Base-by-base conservation (phyloP, 2,113 vertebrate species). In the Salvelinus namaycush region DNA sequence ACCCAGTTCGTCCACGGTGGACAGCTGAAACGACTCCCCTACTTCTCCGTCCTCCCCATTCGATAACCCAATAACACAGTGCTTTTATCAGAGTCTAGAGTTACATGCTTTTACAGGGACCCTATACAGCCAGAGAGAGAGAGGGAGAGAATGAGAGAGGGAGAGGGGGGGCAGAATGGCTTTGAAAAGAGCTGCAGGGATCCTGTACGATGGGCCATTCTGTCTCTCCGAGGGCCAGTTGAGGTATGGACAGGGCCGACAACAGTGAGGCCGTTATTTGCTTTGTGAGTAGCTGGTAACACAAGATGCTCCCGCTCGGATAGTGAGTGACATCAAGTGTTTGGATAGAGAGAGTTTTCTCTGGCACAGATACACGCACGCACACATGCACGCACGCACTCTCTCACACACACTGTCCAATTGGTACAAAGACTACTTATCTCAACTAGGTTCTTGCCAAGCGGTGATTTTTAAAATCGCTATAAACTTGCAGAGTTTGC, bases 21-120 rank as follows among this genome's bases (percentile, higher is more conserved):
- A 77, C 76, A 29, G 54, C 51, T 59, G 13, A 68, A 73, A 65
- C 68, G 29, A 68, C 48, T 62, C 26, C 26, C 29, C 67, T 29
- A 57, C 70, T 57, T 86, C 66, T 76, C 68, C 79, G 75, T 73
- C 75, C 73, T 59, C 31, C 81, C 66, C 59, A 82, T 65, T 84
- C 81, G 18, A 88, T 89, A 84, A 82, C 80, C 78, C 80, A 82
- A 83, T 79, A 79, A 84, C 29, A 83, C 22, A 6, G 0, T 76
- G 77, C 81, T 87, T 84, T 87, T 75, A 86, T 80, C 76, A 5
- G n/a, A 64, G 70, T 81, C 49, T 91, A 83, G 18, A 18, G 79
- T 90, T 89, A 87, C 90, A 59, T 0, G 16, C 66, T 68, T 13
- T n/a, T 1, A 18, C 81, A 57, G 27, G 75, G 74, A 72, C 64